These are phyloP conservation scores for Tychaedon coryphoeus DNA, from an alignment of 2,113 vertebrate genomes.

Conservation along the genomic window DNA sequence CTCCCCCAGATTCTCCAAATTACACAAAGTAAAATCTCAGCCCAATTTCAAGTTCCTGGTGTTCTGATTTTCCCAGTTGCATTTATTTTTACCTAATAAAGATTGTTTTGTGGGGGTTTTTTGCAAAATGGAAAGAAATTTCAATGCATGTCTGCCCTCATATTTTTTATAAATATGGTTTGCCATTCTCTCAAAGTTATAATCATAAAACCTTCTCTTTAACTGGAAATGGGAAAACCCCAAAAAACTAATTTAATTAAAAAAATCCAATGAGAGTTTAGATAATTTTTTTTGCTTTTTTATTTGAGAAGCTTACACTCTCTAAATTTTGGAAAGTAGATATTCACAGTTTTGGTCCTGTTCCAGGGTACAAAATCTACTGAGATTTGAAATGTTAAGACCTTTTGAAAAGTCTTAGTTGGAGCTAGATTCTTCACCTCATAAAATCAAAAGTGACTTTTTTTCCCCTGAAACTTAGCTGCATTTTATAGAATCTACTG, in stretches of 20 bases:
- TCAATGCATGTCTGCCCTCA: background rate
- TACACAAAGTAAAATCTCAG: background rate
- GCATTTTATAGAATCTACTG: background rate
- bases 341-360: background rate
- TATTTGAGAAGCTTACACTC: background rate
- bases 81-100: background rate
- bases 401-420: background rate
- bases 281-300: background rate
- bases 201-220: background rate
- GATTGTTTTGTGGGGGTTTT: background rate
- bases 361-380: background rate
- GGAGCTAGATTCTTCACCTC: background rate
- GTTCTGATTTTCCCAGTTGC: background rate
- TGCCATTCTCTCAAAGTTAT: background rate
- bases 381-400: background rate
- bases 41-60: background rate
- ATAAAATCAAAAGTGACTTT: background rate
- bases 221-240: accelerated
- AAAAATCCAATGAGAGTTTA: background rate
- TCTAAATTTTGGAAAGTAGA: background rate
- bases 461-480: background rate
- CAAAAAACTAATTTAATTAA: background rate
- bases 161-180: background rate
- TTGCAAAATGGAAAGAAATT: background rate
- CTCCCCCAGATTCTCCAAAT: background rate